phyloP scores from a whole-genome alignment of 1,140 invertebrate genomes.

The Antheraea pernyi region DNA sequence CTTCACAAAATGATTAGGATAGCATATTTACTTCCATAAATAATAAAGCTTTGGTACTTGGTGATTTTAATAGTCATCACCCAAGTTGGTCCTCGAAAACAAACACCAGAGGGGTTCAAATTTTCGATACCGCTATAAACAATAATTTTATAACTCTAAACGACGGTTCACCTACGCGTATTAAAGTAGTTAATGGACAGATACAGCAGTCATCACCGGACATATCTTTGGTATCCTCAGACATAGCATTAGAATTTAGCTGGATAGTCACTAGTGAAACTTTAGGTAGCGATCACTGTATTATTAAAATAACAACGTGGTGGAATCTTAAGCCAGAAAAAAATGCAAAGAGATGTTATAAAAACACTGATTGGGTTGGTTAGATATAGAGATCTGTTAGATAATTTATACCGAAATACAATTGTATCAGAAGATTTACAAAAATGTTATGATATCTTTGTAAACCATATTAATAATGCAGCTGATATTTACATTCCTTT shows the following conservation, averaged over 20 bases:
- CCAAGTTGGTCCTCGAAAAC: conserved; percentile 27
- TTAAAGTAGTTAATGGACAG: no score
- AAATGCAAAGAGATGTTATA: conserved; percentile 26
- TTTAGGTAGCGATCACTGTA: conserved; percentile 35
- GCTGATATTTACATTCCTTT: conserved; percentile 26
- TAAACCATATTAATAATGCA: conserved; percentile 25
- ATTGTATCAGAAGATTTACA: conserved; percentile 14
- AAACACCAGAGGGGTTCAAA: conserved; percentile 21
- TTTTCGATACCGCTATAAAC: conserved; percentile 21
- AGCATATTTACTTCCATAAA: conserved; percentile 10
- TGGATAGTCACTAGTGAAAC: conserved; percentile 26
- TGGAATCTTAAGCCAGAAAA: not conserved
- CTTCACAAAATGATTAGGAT: no score
- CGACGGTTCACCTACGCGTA: conserved; percentile 23
- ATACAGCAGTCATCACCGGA: conserved; percentile 29
- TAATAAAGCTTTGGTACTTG: conserved; percentile 18
- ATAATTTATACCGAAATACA: conserved; percentile 5
- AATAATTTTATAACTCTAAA: conserved; percentile 21
- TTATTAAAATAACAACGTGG: no score
- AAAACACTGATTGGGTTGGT: conserved; percentile 25
- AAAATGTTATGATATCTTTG: conserved; percentile 26
- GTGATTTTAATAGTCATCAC: conserved; percentile 30
- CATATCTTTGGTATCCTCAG: conserved; percentile 20
- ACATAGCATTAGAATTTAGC: conserved; percentile 15
- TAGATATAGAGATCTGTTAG: conserved; percentile 17